Conservation (phyloP, 2,113 vertebrate species). For the Cryptomyrus ogoouensis region DNA sequence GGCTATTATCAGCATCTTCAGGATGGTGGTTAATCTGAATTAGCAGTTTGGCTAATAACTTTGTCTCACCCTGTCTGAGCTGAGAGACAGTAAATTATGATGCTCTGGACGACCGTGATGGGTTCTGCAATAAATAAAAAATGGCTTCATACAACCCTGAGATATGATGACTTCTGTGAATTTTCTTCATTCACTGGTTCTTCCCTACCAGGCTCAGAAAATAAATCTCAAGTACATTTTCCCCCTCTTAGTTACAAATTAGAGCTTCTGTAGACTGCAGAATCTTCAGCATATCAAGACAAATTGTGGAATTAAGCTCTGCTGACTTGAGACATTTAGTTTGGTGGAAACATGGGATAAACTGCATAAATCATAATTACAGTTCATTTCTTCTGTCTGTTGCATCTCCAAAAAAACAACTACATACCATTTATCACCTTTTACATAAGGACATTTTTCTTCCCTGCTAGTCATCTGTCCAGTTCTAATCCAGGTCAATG, state of each 20-base stretch:
- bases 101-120: neutral
- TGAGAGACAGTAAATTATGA: neutral
- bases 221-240: neutral
- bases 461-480: neutral
- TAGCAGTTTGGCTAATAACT: neutral
- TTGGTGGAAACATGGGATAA: neutral
- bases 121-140: neutral
- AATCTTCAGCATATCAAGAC: neutral
- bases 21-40: neutral
- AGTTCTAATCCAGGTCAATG: neutral
- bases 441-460: neutral
- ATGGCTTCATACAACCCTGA: neutral
- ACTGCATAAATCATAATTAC: neutral
- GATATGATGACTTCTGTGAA: neutral
- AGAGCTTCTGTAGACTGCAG: neutral
- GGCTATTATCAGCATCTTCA: neutral
- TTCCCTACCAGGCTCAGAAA: neutral
- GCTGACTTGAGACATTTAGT: neutral
- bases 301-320: neutral
- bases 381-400: neutral
- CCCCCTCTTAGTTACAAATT: neutral
- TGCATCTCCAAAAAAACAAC: neutral
- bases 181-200: neutral
- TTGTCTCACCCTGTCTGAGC: neutral
- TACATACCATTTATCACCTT: neutral